Percentiles rank a stretch among this genome's conserved stretches.
Conservation (phyloP, 2,888 invertebrate genomes). For the Lithodes maja region DNA sequence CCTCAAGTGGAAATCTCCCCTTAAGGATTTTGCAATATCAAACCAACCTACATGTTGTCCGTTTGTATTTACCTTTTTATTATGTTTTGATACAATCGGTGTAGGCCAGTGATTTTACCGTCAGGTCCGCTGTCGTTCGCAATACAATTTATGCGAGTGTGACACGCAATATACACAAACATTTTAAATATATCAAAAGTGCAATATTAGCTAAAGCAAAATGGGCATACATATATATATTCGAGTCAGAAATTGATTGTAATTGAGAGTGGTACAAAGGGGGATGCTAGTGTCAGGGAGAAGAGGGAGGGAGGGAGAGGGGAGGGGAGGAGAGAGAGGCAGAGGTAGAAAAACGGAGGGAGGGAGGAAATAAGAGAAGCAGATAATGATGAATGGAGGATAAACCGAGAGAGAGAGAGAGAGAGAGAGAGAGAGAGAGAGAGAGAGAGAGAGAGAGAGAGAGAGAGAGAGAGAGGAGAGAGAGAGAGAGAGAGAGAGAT, state of each 20-base stretch:
- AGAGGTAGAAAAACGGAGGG: neutral
- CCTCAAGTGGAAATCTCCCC: too few relatives aligned
- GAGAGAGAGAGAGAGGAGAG: neutral
- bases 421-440: neutral
- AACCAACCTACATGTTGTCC: too few relatives aligned
- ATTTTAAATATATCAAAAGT: neutral
- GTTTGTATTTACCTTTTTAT: too few relatives aligned
- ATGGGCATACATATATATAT: neutral
- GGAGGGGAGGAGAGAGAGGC: neutral
- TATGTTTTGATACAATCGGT: too few relatives aligned
- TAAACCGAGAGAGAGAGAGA: neutral
- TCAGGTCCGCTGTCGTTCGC: neutral
- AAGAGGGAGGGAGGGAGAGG: neutral
- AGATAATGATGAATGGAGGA: neutral
- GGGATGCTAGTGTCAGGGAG: neutral
- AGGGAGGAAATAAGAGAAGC: too few relatives aligned
- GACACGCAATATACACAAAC: neutral
- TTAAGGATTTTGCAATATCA: too few relatives aligned
- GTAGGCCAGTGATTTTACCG: neutral
- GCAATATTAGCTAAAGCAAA: constrained; percentile 1
- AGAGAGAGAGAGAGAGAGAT: neutral
- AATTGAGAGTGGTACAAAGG: neutral
- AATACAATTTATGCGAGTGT: neutral
- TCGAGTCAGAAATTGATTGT: neutral
- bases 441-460: neutral